These are phyloP conservation scores for Tridacna crocea DNA, from an alignment of 2,888 invertebrate species.

Conservation along the genomic window DNA sequence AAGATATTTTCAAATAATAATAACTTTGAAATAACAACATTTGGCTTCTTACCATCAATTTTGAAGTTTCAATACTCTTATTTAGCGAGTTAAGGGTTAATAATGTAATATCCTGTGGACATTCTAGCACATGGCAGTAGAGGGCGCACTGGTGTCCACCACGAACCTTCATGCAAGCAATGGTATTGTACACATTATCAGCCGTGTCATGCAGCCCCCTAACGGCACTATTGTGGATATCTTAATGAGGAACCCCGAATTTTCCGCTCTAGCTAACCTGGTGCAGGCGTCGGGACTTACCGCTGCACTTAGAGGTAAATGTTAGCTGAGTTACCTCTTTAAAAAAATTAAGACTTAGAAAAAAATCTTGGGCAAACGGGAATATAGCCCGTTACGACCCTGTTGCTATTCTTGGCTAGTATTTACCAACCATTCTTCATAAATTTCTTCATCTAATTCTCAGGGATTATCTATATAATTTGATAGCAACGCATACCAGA, in stretches of 20 bases:
- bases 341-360: not conserved
- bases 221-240: slow-evolving; percentile 64
- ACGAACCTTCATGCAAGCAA: slow-evolving; percentile 61
- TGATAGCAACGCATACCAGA: too few relatives aligned
- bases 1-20: too few relatives aligned
- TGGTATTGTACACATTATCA: slow-evolving; percentile 67
- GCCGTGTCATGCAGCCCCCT: slow-evolving; percentile 62
- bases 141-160: slow-evolving; percentile 55
- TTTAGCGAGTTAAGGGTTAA: too few relatives aligned
- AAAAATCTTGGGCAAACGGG: not conserved
- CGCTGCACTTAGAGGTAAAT: slow-evolving; percentile 54
- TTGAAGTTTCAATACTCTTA: too few relatives aligned
- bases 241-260: slow-evolving; percentile 45
- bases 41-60: too few relatives aligned
- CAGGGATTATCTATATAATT: too few relatives aligned
- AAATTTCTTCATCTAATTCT: too few relatives aligned
- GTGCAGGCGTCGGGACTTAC: slow-evolving; percentile 62
- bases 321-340: not conserved
- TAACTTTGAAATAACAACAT: too few relatives aligned
- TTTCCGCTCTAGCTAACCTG: slow-evolving; percentile 64
- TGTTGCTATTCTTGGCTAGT: not conserved
- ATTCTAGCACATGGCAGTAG: slow-evolving; percentile 60
- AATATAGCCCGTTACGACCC: not conserved
- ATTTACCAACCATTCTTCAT: too few relatives aligned
- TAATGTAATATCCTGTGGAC: not conserved